Percentiles rank a stretch among this genome's conserved stretches.
Conservation (phyloP, 2,888 invertebrate species). For the Teinopalpus imperialis region DNA sequence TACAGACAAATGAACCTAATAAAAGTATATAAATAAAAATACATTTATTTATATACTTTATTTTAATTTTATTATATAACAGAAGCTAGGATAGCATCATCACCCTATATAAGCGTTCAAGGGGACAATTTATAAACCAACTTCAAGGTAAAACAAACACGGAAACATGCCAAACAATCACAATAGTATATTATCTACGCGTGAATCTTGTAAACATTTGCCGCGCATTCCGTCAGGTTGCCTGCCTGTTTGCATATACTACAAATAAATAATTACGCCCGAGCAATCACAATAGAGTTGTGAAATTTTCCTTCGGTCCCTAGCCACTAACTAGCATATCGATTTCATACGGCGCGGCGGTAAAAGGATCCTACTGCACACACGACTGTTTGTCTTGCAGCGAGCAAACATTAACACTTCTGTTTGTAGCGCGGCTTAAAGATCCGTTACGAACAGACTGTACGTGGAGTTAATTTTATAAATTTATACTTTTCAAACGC, state of each 20-base stretch:
- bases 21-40: too few relatives aligned
- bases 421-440: slow-evolving; percentile 36
- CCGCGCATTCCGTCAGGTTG: slow-evolving; percentile 18
- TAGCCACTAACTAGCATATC: slow-evolving; percentile 32
- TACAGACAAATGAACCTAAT: too few relatives aligned
- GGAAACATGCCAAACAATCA: background rate
- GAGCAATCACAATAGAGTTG: slow-evolving; percentile 15
- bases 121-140: too few relatives aligned
- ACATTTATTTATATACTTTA: too few relatives aligned
- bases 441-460: slow-evolving; percentile 14
- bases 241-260: slow-evolving; percentile 5
- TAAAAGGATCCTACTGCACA: slow-evolving; percentile 35
- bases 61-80: too few relatives aligned
- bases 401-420: slow-evolving; percentile 54
- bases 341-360: slow-evolving; percentile 41
- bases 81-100: too few relatives aligned
- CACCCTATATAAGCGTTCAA: too few relatives aligned
- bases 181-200: slow-evolving; percentile 4
- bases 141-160: background rate
- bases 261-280: slow-evolving; percentile 10
- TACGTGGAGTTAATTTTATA: slow-evolving; percentile 9
- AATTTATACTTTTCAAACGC: slow-evolving; percentile 10
- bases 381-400: slow-evolving; percentile 37
- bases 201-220: background rate
- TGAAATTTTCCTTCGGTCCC: slow-evolving; percentile 17